A percentile compares a stretch with the other conserved stretches of the same genome.
Evolutionary conservation across 2,888 invertebrate genomes (phyloP).

Genomic region (Drosophila algonquin): DNA sequence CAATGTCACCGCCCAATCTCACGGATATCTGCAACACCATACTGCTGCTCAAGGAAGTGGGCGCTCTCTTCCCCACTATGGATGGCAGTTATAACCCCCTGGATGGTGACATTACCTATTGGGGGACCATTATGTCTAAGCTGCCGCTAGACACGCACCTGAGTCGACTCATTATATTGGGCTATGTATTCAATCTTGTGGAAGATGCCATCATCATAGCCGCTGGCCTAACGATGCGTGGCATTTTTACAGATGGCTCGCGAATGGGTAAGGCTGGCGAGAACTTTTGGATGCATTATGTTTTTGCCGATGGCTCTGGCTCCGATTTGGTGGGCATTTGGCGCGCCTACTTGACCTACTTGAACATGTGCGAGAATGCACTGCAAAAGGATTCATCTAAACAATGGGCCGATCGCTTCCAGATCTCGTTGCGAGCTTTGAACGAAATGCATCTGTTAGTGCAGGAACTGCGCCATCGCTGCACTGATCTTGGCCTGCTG

Average conservation of each 20-base stretch:
- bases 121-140: conserved; percentile 92
- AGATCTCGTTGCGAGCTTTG: conserved; percentile 89
- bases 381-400: conserved; percentile 85
- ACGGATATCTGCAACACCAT: conserved; percentile 92
- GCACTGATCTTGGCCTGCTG: conserved; percentile 86
- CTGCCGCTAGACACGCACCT: conserved; percentile 93
- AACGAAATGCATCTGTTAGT: conserved; percentile 90
- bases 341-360: conserved; percentile 92
- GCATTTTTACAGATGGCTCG: conserved; percentile 60
- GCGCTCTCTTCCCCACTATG: conserved; percentile 89
- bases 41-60: conserved; percentile 93
- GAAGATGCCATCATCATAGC: conserved; percentile 94
- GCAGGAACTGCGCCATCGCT: conserved; percentile 88
- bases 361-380: conserved; percentile 86
- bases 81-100: conserved; percentile 85
- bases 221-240: conserved; percentile 92
- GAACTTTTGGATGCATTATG: conserved; percentile 86
- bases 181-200: conserved; percentile 93
- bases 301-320: conserved; percentile 91
- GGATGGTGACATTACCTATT: conserved; percentile 94
- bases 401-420: conserved; percentile 90
- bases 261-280: neutral
- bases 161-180: conserved; percentile 93
- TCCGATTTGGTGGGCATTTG: conserved; percentile 93
- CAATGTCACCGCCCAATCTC: conserved; percentile 94